Conservation (phyloP, 2,113 vertebrate species). For the Centropristis striata region DNA sequence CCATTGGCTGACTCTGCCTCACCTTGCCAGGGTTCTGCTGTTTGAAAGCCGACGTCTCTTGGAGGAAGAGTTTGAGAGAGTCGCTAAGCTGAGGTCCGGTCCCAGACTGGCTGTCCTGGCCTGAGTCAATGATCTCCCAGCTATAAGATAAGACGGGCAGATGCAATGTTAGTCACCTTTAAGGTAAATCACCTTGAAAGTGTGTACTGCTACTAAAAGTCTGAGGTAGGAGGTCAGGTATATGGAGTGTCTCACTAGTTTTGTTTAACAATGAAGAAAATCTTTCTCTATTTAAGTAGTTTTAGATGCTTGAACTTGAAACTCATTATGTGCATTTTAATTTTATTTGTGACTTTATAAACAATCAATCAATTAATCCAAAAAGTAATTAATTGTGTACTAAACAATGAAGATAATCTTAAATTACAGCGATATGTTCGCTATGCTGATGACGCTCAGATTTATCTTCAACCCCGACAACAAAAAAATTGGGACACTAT, state of each 20-base stretch:
- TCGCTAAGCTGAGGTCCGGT: constrained; percentile 90
- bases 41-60: constrained; percentile 95
- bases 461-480: neutral
- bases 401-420: neutral
- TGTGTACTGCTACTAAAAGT: neutral
- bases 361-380: neutral
- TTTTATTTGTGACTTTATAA: neutral
- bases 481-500: no score
- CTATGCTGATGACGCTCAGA: neutral
- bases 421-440: neutral
- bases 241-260: neutral
- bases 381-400: neutral
- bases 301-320: neutral
- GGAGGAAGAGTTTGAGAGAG: constrained; percentile 91
- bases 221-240: neutral
- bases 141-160: constrained; percentile 73
- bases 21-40: constrained; percentile 98
- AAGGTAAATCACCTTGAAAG: no score
- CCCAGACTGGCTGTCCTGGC: constrained; percentile 86
- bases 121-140: constrained; percentile 90
- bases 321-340: no score
- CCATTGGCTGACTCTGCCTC: constrained; percentile 47
- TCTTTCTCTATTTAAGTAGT: neutral
- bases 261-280: neutral
- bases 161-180: neutral